These are phyloP conservation scores for Stictocephala bisonia DNA, from an alignment of 2,888 invertebrate genomes.

Conservation along the genomic window DNA sequence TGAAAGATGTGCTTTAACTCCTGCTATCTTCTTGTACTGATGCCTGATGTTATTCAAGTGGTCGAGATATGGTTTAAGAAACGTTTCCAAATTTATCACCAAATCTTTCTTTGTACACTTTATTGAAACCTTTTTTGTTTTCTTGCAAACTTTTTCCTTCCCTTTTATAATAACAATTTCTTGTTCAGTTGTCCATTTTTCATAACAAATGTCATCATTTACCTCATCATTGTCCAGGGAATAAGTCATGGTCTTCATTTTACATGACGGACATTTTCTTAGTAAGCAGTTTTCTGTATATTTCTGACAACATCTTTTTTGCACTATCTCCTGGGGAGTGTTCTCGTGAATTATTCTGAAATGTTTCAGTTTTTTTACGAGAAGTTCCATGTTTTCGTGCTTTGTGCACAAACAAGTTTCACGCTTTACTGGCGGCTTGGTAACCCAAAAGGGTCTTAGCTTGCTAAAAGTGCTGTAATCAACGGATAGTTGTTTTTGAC, in stretches of 20 bases:
- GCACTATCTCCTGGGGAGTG: no score
- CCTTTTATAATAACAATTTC: neutral
- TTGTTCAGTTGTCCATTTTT: no score
- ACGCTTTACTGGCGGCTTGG: neutral
- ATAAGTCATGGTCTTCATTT: no score
- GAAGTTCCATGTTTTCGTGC: neutral
- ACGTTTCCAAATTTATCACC: neutral
- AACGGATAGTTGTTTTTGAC: no score
- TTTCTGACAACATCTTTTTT: no score
- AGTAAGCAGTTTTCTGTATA: no score
- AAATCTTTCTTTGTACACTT: neutral
- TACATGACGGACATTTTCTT: no score
- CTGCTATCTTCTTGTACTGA: conserved; percentile 10
- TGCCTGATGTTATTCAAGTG: conserved; percentile 36
- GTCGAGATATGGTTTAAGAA: neutral
- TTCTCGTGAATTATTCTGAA: neutral
- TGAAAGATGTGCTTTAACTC: neutral
- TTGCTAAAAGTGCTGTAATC: conserved; percentile 1
- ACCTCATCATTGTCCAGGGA: no score
- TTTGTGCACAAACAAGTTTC: neutral
- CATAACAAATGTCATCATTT: no score
- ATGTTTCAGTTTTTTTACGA: neutral
- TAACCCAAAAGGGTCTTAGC: neutral
- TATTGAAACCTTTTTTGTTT: neutral
- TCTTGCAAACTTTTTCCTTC: neutral